These are phyloP conservation scores for Botia almorhae DNA, from an alignment of 2,797 vertebrate genomes.

Conservation along the genomic window DNA sequence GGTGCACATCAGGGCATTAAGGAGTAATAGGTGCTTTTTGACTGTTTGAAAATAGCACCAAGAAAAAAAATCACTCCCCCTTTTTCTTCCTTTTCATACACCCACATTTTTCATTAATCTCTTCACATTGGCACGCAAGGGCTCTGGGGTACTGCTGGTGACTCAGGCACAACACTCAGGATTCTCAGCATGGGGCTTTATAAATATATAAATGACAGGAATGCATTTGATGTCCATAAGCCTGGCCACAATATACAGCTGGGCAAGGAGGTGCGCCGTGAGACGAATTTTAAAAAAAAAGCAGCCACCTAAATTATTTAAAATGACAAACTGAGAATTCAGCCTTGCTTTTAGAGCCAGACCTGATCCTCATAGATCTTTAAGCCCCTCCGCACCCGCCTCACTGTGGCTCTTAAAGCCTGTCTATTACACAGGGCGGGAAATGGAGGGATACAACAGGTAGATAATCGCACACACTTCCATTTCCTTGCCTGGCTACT, in stretches of 20 bases:
- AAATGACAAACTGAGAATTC: slow-evolving; percentile 80
- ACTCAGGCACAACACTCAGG: slow-evolving; percentile 60
- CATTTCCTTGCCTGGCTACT: slow-evolving; percentile 22
- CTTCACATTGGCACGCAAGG: slow-evolving; percentile 69
- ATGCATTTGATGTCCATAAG: slow-evolving; percentile 66
- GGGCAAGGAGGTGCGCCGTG: slow-evolving; percentile 64
- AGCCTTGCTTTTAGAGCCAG: slow-evolving; percentile 68
- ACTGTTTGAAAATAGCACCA: slow-evolving; percentile 11
- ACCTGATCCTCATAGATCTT: slow-evolving; percentile 13
- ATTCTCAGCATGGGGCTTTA: slow-evolving; percentile 71
- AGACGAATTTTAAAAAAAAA: slow-evolving; percentile 77
- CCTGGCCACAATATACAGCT: slow-evolving; percentile 60
- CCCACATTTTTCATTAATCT: slow-evolving; percentile 67
- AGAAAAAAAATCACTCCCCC: slow-evolving; percentile 7
- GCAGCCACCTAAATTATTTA: slow-evolving; percentile 78
- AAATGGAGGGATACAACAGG: slow-evolving; percentile 60
- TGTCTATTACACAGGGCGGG: slow-evolving; percentile 17
- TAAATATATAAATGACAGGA: slow-evolving; percentile 75
- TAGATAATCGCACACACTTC: slow-evolving; percentile 49
- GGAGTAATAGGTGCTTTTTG: slow-evolving; percentile 17
- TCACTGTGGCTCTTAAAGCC: neutral
- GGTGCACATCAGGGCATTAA: neutral
- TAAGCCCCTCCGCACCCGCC: neutral
- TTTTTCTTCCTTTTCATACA: slow-evolving; percentile 15
- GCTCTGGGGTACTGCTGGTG: slow-evolving; percentile 58